Conservation (phyloP, 2,888 invertebrate species). For the Macroteleia sp. region DNA sequence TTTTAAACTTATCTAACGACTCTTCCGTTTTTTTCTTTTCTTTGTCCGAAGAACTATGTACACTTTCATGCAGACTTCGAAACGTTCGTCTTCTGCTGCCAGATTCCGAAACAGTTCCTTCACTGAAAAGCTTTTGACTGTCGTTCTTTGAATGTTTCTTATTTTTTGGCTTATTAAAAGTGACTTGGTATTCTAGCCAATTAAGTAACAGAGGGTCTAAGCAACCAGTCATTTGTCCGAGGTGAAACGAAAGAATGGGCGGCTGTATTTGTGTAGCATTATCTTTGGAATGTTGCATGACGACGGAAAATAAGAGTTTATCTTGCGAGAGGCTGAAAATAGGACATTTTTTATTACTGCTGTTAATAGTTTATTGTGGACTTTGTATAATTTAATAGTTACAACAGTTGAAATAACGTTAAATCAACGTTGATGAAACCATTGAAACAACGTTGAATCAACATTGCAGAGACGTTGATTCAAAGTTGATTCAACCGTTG, state of each 20-base stretch:
- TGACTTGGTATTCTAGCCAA: constrained; percentile 87
- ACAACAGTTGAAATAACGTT: no score
- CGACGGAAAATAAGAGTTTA: constrained; percentile 73
- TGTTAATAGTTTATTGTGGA: no score
- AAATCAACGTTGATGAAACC: no score
- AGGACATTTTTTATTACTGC: no score
- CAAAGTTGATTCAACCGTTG: no score
- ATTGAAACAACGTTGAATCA: no score
- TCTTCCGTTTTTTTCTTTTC: constrained; percentile 74
- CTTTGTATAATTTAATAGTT: no score
- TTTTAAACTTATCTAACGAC: constrained; percentile 72
- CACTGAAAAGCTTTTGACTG: constrained; percentile 67
- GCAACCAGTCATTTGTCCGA: constrained; percentile 85
- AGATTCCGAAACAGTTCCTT: constrained; percentile 76
- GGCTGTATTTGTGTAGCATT: constrained; percentile 82
- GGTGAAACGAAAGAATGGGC: constrained; percentile 84
- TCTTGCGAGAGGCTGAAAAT: no score
- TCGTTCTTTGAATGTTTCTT: constrained; percentile 64
- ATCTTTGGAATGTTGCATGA: constrained; percentile 79
- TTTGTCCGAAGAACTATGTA: constrained; percentile 81
- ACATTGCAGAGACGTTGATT: no score
- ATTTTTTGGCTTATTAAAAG: constrained; percentile 73
- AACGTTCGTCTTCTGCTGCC: constrained; percentile 76
- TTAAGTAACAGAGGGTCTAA: constrained; percentile 88
- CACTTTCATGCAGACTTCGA: constrained; percentile 81